Conservation (phyloP, 2,797 vertebrate genomes). For the Leucoraja ocellata region DNA sequence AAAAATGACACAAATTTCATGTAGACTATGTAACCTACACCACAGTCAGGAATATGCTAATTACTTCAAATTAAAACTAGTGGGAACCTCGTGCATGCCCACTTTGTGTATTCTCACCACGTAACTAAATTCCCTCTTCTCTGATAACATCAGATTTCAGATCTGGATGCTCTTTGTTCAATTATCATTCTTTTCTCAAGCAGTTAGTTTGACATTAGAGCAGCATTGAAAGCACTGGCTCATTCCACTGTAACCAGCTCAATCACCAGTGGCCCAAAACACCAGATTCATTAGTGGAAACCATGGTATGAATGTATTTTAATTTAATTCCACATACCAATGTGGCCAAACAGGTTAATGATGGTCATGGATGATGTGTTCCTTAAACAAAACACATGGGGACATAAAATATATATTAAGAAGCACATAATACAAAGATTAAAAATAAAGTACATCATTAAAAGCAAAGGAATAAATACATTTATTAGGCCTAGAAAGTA, state of each 20-base stretch:
- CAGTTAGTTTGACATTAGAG: neutral
- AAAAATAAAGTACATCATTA: slow-evolving; percentile 21
- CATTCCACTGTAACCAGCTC: neutral
- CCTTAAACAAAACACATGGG: neutral
- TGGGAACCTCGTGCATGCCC: too few species aligned
- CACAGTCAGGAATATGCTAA: too few species aligned
- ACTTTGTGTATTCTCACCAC: neutral
- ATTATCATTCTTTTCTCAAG: neutral
- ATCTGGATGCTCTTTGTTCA: neutral
- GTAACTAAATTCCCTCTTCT: neutral
- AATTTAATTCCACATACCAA: neutral
- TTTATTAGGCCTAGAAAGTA: neutral
- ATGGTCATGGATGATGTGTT: neutral
- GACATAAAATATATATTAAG: neutral
- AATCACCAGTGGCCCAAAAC: neutral
- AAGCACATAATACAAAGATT: neutral
- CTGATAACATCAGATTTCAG: neutral
- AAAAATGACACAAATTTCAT: too few species aligned
- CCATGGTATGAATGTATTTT: neutral
- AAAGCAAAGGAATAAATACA: neutral
- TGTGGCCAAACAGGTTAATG: too few species aligned
- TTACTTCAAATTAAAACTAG: too few species aligned
- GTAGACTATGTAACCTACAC: too few species aligned
- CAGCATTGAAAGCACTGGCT: neutral
- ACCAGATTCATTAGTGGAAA: neutral